phyloP scores from a whole-genome alignment of 2,113 vertebrate species.

The Nyctibius bracteatus region DNA sequence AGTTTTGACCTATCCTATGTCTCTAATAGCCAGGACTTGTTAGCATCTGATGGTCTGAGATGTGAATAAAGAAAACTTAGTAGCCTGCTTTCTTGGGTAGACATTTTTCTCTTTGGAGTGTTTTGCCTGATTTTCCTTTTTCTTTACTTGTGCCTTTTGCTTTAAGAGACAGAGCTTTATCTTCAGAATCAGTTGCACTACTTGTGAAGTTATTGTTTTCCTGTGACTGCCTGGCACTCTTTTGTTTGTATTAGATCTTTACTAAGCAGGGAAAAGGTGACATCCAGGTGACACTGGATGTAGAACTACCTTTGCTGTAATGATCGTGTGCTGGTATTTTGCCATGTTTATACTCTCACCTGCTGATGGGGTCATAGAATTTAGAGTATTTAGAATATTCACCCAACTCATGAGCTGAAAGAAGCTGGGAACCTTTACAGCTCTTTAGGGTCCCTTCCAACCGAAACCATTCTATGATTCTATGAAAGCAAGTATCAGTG shows the following conservation, averaged over 20 bases:
- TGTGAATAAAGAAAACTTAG: accelerated
- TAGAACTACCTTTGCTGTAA: not conserved
- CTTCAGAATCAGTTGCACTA: not conserved
- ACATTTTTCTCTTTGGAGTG: not conserved
- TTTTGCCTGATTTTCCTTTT: not conserved
- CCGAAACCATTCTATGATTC: no score
- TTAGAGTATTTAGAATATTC: not conserved
- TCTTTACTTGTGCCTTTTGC: not conserved
- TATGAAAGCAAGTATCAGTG: not conserved
- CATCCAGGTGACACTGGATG: not conserved
- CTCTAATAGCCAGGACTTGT: not conserved
- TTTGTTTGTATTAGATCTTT: not conserved
- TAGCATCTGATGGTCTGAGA: not conserved
- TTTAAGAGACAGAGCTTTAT: not conserved
- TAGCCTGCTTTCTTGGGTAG: not conserved
- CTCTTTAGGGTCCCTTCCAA: no score
- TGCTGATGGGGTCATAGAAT: not conserved
- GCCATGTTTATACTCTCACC: not conserved
- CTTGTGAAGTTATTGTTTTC: not conserved
- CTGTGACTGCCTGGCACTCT: not conserved
- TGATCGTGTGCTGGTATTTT: not conserved
- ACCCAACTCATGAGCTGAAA: not conserved
- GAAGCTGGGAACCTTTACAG: not conserved
- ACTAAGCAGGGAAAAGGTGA: not conserved
- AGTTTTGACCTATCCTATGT: not conserved